Evolutionary conservation across 2,113 vertebrate genomes (phyloP).

Genomic region (Pygathrix nemaeus): DNA sequence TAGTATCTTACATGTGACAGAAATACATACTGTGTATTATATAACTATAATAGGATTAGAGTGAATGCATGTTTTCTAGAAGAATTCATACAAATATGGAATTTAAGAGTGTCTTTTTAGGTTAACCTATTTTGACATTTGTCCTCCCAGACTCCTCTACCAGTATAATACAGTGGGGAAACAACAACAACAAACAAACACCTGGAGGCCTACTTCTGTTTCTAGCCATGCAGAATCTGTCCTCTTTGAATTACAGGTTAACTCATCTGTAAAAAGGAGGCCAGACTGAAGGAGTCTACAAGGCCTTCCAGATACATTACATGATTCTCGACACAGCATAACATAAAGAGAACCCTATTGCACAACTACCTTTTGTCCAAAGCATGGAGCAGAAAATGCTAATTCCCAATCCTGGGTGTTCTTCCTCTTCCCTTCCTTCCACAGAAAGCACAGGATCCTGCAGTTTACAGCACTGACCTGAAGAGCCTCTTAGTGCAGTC

Average conservation of each 20-base stretch:
- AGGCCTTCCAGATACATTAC: not conserved
- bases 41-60: not conserved
- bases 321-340: not conserved
- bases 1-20: not conserved
- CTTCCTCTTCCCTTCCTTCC: not conserved
- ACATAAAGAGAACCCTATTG: not conserved
- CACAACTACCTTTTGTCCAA: not conserved
- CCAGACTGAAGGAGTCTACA: not conserved
- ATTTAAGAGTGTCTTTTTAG: not conserved
- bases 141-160: not conserved
- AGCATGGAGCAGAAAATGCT: not conserved
- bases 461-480: too few species aligned
- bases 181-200: not conserved
- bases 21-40: not conserved
- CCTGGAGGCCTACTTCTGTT: not conserved
- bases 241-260: not conserved
- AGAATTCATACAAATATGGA: not conserved
- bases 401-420: not conserved
- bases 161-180: rapidly evolving
- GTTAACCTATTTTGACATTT: not conserved
- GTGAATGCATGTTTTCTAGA: not conserved
- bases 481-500: not conserved
- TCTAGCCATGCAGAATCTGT: not conserved
- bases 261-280: not conserved
- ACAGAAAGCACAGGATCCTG: too few species aligned